Conservation (phyloP, 1,140 invertebrate species). For the Drosophila tristis region DNA sequence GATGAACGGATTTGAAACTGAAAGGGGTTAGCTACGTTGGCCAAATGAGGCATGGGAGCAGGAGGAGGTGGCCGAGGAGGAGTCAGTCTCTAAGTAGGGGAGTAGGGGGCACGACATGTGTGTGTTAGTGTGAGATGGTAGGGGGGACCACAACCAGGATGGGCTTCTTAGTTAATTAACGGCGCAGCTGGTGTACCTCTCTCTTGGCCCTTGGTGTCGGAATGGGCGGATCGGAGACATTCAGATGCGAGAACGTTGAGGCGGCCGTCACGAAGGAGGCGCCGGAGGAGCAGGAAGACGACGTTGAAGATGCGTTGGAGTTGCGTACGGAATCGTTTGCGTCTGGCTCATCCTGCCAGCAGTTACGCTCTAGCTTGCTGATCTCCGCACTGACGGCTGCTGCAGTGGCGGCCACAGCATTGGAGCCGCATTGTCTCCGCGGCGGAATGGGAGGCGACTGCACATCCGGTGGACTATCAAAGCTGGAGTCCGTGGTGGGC, state of each 20-base stretch:
- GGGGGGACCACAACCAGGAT: slow-evolving; percentile 61
- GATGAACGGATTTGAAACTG: too few species aligned
- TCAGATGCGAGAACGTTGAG: slow-evolving; percentile 74
- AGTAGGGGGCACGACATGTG: slow-evolving; percentile 34
- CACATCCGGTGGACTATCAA: slow-evolving; percentile 78
- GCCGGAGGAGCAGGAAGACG: slow-evolving; percentile 67
- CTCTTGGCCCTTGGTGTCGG: slow-evolving; percentile 77
- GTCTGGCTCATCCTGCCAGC: slow-evolving; percentile 63
- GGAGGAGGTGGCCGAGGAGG: too few species aligned
- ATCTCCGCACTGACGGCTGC: slow-evolving; percentile 76
- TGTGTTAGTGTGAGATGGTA: slow-evolving; percentile 55
- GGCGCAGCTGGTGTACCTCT: slow-evolving; percentile 76
- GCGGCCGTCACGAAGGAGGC: slow-evolving; percentile 80
- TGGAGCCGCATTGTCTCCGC: slow-evolving; percentile 63
- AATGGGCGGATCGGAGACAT: slow-evolving; percentile 69
- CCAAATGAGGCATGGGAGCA: too few species aligned
- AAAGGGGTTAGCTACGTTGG: slow-evolving; percentile 19
- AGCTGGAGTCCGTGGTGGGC: slow-evolving; percentile 66
- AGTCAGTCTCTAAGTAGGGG: neutral
- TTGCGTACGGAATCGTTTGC: slow-evolving; percentile 54
- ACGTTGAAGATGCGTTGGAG: slow-evolving; percentile 60
- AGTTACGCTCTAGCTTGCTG: slow-evolving; percentile 73
- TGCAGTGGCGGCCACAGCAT: slow-evolving; percentile 71
- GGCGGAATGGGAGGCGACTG: slow-evolving; percentile 82
- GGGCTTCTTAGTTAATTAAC: slow-evolving; percentile 50